Evolutionary conservation across 2,113 vertebrate genomes (phyloP), one percentile per base, ranked within the genome.

Genomic region (Chaetops frenatus): DNA sequence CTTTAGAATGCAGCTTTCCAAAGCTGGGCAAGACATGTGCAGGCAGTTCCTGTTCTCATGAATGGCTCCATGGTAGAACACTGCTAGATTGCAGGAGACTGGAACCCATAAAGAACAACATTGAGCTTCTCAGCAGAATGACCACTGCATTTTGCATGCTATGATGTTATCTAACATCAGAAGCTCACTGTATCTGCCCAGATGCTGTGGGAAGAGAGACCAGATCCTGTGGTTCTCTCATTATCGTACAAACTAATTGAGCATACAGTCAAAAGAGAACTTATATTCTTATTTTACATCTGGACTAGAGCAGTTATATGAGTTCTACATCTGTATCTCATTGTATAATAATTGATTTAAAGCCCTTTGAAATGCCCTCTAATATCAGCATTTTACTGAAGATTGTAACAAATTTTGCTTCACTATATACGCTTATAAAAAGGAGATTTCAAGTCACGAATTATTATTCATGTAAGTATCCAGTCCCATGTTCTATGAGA

Each of bases 51-150:
- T 96, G 5, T 91, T 98, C 81, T 98, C 97, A 31, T 98, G 97
- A 64, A 97, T 82, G 28, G 97, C 95, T 44, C 98, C 98, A 7
- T 98, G 98, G 96, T 98, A 98, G 98, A 99, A 99, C 91, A 99
- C 98, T 33, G 99, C 99, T 97, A 99, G 58, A 81, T 99, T 99
- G 95, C 99, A 99, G 96, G 99, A 99, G 73, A 98, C 99, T 99
- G 67, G 3, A 95, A 96, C 31, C 47, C 86, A 61, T 77, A 76
- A 53, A 53, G 47, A 56, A 69, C 54, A 40, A 25, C 36, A 12
- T 2, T 86, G 35, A 86, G 25, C 17, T 90, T 69, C 42, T 47
- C 31, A 31, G 40, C 16, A 25, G 67, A 40, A 44, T 44, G 45
- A 77, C 17, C 22, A 53, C 44, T 40, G 15, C 35, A 53, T 69